Percentiles rank a stretch among this genome's conserved stretches.
These are phyloP conservation scores for Napeogenes sylphis DNA, from an alignment of 2,888 invertebrate genomes.

Conservation along the genomic window DNA sequence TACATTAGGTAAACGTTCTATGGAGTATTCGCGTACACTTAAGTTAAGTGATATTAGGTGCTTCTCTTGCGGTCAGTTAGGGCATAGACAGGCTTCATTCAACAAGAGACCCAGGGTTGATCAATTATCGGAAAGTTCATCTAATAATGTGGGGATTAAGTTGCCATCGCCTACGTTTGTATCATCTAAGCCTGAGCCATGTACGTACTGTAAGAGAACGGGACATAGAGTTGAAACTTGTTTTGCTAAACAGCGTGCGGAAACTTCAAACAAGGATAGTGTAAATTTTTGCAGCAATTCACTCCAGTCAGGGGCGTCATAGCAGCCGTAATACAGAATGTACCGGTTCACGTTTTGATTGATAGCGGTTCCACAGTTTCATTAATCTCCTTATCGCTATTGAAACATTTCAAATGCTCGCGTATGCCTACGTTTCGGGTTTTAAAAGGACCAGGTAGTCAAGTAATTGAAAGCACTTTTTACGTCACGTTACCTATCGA, in stretches of 20 bases:
- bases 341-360: conserved; percentile 14
- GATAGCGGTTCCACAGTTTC: conserved; percentile 23
- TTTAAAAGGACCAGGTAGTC: conserved; percentile 22
- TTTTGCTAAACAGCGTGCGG: conserved; percentile 23
- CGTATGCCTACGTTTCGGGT: conserved; percentile 6
- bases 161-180: background rate
- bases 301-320: background rate
- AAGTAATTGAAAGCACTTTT: conserved; percentile 13
- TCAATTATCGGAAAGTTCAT: conserved; percentile 8
- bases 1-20: too few species aligned
- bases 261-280: conserved; percentile 15
- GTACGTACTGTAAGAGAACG: conserved; percentile 19
- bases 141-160: background rate
- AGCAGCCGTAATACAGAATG: conserved; percentile 12
- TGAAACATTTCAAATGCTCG: conserved; percentile 18
- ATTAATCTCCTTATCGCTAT: conserved; percentile 22
- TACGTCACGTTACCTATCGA: conserved; percentile 23
- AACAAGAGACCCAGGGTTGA: conserved; percentile 3
- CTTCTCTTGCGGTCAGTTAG: conserved; percentile 20
- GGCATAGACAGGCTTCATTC: conserved; percentile 17
- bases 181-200: conserved; percentile 5
- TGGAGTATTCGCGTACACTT: conserved; percentile 5
- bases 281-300: conserved; percentile 17
- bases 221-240: conserved; percentile 22
- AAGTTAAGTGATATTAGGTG: conserved; percentile 15